Evolutionary conservation across 2,888 invertebrate species (phyloP).

Genomic region (Pheosia tremula): DNA sequence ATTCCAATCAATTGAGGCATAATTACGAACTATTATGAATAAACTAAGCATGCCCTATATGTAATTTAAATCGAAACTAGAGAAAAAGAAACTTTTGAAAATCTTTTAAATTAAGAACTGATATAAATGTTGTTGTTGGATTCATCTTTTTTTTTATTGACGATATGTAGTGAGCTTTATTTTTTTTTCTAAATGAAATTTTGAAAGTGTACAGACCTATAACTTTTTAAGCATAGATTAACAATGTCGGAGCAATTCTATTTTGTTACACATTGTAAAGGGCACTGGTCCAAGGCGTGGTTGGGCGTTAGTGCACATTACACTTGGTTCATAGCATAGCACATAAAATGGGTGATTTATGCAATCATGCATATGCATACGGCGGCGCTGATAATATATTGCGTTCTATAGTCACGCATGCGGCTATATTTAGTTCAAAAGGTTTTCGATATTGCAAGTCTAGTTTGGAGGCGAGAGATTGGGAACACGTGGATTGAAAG

Average conservation of each 20-base stretch:
- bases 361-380: conserved; percentile 35
- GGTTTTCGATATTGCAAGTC: not conserved
- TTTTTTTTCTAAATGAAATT: no score
- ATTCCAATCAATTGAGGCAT: no score
- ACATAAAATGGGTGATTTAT: conserved; percentile 41
- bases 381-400: conserved; percentile 22
- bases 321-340: conserved; percentile 12
- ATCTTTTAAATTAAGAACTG: no score
- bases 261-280: conserved; percentile 26
- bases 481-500: not conserved
- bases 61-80: no score
- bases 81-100: no score
- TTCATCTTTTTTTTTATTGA: no score
- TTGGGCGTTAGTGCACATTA: conserved; percentile 24
- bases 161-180: no score
- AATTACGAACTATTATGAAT: no score
- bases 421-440: conserved; percentile 4
- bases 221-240: no score
- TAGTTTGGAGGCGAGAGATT: not conserved
- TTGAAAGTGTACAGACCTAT: no score
- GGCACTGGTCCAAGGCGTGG: conserved; percentile 40
- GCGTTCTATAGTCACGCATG: conserved; percentile 22
- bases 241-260: conserved; percentile 12
- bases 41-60: no score
- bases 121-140: no score